Base-by-base conservation (phyloP, 2,113 vertebrate species). In the Apteryx mantelli region DNA sequence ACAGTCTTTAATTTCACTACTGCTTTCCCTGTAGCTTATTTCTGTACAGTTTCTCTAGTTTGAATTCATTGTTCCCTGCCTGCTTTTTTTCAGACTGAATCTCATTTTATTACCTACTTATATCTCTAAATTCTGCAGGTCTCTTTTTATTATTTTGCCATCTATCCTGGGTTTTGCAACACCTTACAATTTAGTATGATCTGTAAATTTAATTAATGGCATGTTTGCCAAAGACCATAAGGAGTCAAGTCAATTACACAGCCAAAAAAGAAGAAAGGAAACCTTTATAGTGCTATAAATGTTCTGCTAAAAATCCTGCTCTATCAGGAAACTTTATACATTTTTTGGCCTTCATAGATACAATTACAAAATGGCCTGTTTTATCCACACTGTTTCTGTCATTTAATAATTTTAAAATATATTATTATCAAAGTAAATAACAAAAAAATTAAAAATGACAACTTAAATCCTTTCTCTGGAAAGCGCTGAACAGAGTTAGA, bases 191-290 rank as follows among this genome's bases (percentile, higher is more conserved):
- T 97, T 91, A 94, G 78, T 56, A 68, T 79, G 88, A 97, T 88
- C 93, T 88, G 85, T 97, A 93, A 97, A 95, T 95, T 88, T 95
- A 94, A 97, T 96, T 95, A 86, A 71, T 73, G 52, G 56, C 68
- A 25, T 90, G 73, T 92, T 95, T 96, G 91, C 82, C 89, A 88
- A 95, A 91, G 91, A 88, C 87, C 69, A 71, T 91, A 91, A 90
- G 82, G 30, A 96, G 25, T 60, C 77, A 88, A 97, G 91, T 94
- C 91, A 93, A 91, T 95, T 96, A 90, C 73, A 84, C 21, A 71
- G 73, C 19, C 56, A 71, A 88, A 93, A 86, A 91, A 80, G 4
- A 44, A 80, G 91, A 88, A 77, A 76, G 6, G 25, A 86, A 86
- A 63, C 38, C 20, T 94, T 94, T 91, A 89, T 86, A 93, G 78